Conservation (phyloP, 2,797 vertebrate genomes). For the Galago senegalensis region DNA sequence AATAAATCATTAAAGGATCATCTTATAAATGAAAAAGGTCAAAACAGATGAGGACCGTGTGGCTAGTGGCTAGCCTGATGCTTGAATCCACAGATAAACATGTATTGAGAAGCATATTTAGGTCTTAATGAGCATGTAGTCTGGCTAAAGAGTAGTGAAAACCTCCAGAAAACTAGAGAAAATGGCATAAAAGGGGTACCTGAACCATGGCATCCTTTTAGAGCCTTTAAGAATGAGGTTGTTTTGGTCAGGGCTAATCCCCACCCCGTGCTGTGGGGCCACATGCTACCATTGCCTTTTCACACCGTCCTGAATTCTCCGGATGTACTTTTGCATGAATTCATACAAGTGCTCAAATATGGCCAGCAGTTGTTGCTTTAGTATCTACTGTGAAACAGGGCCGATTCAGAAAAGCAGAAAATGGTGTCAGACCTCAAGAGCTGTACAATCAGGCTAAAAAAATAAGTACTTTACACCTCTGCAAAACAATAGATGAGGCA, state of each 20-base stretch:
- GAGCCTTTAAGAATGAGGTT: accelerated
- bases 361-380: background rate
- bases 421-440: background rate
- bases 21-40: background rate
- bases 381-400: background rate
- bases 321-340: background rate
- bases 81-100: background rate
- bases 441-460: background rate
- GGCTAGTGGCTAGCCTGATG: accelerated
- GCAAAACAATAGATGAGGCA: background rate
- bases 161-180: background rate
- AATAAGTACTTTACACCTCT: too few species aligned
- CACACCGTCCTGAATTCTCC: background rate
- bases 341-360: background rate
- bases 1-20: background rate
- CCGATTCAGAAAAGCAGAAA: background rate
- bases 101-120: background rate
- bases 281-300: accelerated
- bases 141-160: background rate
- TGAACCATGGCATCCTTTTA: accelerated
- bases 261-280: accelerated
- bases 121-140: background rate
- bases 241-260: accelerated
- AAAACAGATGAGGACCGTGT: background rate
- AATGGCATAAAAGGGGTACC: background rate